Conservation (phyloP, 2,797 vertebrate species). For the Siniperca undulata region DNA sequence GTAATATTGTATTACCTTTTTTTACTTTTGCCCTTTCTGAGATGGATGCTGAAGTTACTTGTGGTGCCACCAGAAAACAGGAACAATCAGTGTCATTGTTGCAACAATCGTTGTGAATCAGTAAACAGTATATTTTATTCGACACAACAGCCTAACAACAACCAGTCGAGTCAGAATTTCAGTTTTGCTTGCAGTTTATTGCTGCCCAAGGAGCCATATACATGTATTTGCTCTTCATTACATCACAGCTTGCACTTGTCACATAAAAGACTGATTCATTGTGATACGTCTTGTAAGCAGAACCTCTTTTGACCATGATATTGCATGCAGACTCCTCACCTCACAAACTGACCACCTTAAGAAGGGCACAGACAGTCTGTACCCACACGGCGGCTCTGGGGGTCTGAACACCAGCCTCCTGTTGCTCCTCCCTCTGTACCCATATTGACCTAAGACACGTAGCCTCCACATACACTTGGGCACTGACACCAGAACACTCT, state of each 20-base stretch:
- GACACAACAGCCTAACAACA: neutral
- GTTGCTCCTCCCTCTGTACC: conserved; percentile 15
- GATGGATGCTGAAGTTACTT: neutral
- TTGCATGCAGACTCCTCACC: conserved; percentile 8
- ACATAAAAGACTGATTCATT: conserved; percentile 23
- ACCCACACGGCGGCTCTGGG: conserved; percentile 64
- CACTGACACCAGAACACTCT: conserved; percentile 51
- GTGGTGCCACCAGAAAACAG: neutral
- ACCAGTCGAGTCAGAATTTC: conserved; percentile 1
- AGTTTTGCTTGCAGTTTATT: neutral
- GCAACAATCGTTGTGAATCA: neutral
- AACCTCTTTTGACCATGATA: neutral
- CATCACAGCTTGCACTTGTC: conserved; percentile 24
- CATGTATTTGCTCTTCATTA: neutral
- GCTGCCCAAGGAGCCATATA: neutral
- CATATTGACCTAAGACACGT: conserved; percentile 53
- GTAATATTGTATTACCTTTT: neutral
- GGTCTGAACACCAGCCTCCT: conserved; percentile 38
- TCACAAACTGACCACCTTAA: conserved; percentile 29
- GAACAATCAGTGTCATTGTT: neutral
- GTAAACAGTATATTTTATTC: conserved; percentile 5
- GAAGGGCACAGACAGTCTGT: conserved; percentile 46
- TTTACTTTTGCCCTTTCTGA: neutral
- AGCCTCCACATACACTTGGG: conserved; percentile 11
- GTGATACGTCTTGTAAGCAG: neutral